Base-by-base conservation (phyloP, 2,113 vertebrate species). In the Jaculus jaculus region DNA sequence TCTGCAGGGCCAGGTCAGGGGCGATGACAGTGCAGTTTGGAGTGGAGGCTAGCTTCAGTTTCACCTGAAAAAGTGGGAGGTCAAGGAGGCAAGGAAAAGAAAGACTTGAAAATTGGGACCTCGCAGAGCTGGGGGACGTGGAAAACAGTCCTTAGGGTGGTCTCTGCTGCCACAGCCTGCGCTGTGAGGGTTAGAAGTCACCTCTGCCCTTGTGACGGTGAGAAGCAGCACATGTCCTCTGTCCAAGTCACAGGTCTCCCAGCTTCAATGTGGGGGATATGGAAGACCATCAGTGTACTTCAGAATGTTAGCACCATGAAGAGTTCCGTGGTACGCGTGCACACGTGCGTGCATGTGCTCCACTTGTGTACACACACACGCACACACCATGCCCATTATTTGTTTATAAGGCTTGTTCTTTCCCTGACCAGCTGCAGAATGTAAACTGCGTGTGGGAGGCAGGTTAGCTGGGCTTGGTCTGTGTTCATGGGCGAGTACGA, bases 11-110 rank as follows among this genome's bases (percentile, higher is more conserved):
- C 47, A 7, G 79, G 96, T 96, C 96, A 96, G 92, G 84, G 71
- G 73, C 84, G 28, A 91, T 97, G 97, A 97, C 96, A 88, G 94
- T 92, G 96, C 97, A 96, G 51, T 96, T 95, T 94, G 69, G 37
- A 81, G 68, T n/a, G 7, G 2, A 17, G 42, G 42, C 54, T 0
- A 1, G 34, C 63, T 2, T 68, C 34, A 7, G 63, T 4, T 42
- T 32, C 21, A 65, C 75, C 82, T 10, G 58, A 66, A 74, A 68
- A 37, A 72, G 0, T 4, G 16, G 26, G 8, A 73, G 24, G 78
- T 3, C 12, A 18, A 54, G 26, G 47, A 47, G 21, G 37, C 60
- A 21, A 74, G 10, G 74, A 63, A 73, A 1, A 68, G 28, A 51
- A 24, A 69, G 20, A 68, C 1, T 9, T 60, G 17, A 15, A 54